Conservation (phyloP, 2,113 vertebrate species). For the Leuciscus idus region DNA sequence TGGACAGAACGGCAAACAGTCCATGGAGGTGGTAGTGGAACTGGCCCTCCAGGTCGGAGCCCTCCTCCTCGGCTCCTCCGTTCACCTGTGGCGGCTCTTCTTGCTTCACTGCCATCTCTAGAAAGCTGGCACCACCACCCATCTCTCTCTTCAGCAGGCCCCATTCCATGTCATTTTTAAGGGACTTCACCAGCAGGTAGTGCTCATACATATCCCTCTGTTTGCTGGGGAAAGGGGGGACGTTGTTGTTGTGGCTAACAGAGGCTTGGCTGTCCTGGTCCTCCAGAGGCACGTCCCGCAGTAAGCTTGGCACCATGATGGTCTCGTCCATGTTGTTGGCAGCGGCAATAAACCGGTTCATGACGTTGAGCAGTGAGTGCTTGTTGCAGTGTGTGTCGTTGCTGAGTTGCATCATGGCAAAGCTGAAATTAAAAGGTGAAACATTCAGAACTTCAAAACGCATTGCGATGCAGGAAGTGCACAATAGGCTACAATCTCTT, state of each 20-base stretch:
- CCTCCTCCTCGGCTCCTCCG: constrained; percentile 53
- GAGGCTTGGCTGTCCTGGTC: constrained; percentile 61
- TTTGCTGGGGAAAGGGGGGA: constrained; percentile 65
- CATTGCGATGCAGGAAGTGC: not conserved
- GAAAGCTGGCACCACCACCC: constrained; percentile 72
- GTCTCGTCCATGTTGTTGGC: constrained; percentile 84
- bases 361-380: constrained; percentile 81
- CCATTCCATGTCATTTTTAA: constrained; percentile 84
- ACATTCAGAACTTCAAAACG: not conserved
- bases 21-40: constrained; percentile 80
- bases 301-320: constrained; percentile 81
- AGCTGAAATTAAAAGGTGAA: constrained; percentile 38
- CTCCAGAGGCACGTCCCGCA: constrained; percentile 77
- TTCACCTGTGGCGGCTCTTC: constrained; percentile 67
- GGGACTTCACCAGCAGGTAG: constrained; percentile 81
- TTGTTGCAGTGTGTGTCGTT: constrained; percentile 74
- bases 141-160: constrained; percentile 76
- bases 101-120: constrained; percentile 78
- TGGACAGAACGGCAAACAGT: constrained; percentile 80
- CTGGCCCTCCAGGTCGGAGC: constrained; percentile 73
- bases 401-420: constrained; percentile 78
- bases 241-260: constrained; percentile 59
- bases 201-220: constrained; percentile 83
- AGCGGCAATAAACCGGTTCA: constrained; percentile 81
- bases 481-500: not conserved